These are phyloP conservation scores for Cantharis nigra DNA, from an alignment of 2,888 invertebrate genomes.

Conservation along the genomic window DNA sequence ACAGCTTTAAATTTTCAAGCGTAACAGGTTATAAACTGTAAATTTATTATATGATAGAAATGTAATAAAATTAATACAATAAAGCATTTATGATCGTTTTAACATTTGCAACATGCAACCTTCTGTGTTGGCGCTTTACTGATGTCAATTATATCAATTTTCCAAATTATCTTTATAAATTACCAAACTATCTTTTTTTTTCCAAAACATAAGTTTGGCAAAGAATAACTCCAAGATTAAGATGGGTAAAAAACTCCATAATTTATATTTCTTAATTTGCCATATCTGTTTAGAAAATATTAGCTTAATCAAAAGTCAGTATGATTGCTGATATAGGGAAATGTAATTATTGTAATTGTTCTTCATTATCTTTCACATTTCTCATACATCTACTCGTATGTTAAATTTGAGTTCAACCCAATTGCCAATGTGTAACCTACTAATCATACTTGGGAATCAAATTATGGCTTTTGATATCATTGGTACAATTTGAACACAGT, in stretches of 20 bases:
- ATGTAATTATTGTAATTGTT: not conserved
- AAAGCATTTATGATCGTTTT: not conserved
- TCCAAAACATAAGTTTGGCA: not conserved
- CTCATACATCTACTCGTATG: not conserved
- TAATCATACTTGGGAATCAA: not conserved
- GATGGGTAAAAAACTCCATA: too few relatives aligned
- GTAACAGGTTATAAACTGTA: not conserved
- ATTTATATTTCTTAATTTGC: too few relatives aligned
- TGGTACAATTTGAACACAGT: not conserved
- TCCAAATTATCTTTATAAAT: not conserved
- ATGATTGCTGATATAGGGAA: not conserved
- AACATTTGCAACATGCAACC: not conserved
- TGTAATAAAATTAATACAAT: not conserved
- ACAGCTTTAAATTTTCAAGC: not conserved
- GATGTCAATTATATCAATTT: not conserved
- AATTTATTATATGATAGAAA: not conserved
- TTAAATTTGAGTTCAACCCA: not conserved
- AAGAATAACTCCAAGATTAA: too few relatives aligned
- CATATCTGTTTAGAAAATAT: not conserved
- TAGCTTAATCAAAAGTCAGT: not conserved
- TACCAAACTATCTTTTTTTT: not conserved
- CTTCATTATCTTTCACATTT: not conserved
- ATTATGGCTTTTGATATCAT: not conserved
- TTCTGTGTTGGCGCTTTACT: not conserved
- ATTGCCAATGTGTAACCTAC: not conserved